Conservation (phyloP, 92 coral and sea anemone genomes). For the Epizoanthus fatuus region DNA sequence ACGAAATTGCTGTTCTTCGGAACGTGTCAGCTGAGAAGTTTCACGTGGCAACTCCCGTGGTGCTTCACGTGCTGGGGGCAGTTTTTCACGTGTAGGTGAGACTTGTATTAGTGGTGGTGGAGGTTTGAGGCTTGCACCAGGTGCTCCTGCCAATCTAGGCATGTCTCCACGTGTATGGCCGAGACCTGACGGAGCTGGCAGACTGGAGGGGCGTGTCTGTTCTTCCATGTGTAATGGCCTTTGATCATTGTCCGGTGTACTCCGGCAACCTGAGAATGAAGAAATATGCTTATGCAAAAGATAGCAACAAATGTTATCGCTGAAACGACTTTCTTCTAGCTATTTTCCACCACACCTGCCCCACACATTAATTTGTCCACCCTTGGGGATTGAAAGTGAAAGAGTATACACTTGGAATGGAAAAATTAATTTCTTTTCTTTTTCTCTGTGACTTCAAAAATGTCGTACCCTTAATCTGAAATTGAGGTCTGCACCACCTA, state of each 20-base stretch:
- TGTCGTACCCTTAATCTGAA: no score
- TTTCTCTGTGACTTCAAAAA: no score
- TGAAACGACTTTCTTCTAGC: no score
- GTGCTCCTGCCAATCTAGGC: background rate
- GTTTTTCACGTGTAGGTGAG: slow-evolving; percentile 76
- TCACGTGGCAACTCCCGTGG: slow-evolving; percentile 18
- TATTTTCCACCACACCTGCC: no score
- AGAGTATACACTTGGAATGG: no score
- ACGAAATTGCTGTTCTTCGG: slow-evolving; percentile 42
- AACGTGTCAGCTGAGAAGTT: slow-evolving; percentile 17
- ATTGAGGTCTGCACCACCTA: no score
- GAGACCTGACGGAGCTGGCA: slow-evolving; percentile 19
- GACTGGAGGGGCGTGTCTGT: slow-evolving; percentile 34
- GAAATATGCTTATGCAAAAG: no score
- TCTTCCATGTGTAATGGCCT: slow-evolving; percentile 22
- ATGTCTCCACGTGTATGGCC: slow-evolving; percentile 7
- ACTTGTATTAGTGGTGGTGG: slow-evolving; percentile 94
- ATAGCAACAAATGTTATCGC: no score
- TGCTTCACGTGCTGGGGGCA: slow-evolving; percentile 44
- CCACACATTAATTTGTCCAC: no score
- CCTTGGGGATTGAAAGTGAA: no score
- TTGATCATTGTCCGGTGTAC: slow-evolving; percentile 10
- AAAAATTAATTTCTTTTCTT: no score
- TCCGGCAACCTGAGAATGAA: slow-evolving; percentile 10
- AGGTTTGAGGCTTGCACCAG: slow-evolving; percentile 62